These are phyloP conservation scores for Miichthys miiuy DNA, from an alignment of 2,797 vertebrate species.

Conservation along the genomic window DNA sequence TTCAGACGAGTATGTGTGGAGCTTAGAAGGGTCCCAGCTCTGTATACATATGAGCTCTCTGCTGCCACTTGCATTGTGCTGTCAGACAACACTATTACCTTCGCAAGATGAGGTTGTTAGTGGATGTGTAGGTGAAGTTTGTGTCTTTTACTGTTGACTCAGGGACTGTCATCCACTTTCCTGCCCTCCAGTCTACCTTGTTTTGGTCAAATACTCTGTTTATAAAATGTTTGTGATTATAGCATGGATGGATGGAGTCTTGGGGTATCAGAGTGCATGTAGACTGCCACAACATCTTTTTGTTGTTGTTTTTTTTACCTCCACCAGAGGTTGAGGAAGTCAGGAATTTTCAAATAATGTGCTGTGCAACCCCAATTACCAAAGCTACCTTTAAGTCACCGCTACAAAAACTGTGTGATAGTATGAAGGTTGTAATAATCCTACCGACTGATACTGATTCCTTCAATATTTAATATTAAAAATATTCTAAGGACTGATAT, in stretches of 20 bases:
- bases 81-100: conserved; percentile 35
- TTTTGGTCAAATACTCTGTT: conserved; percentile 12
- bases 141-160: conserved; percentile 22
- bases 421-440: background rate
- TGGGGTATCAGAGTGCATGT: background rate
- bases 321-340: background rate
- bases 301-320: background rate
- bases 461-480: background rate
- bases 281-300: conserved; percentile 3
- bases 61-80: conserved; percentile 21
- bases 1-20: conserved; percentile 51
- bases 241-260: background rate
- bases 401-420: background rate
- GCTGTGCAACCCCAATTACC: no score
- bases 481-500: background rate
- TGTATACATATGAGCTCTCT: conserved; percentile 42
- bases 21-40: conserved; percentile 21
- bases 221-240: conserved; percentile 13
- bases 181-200: background rate
- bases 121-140: conserved; percentile 5
- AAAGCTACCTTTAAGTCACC: background rate
- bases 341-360: background rate
- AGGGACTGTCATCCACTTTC: background rate
- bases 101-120: conserved; percentile 32
- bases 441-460: background rate